Percentiles rank a stretch among this genome's conserved stretches.
Conservation (phyloP, 2,888 invertebrate species). For the Norana najaformis region DNA sequence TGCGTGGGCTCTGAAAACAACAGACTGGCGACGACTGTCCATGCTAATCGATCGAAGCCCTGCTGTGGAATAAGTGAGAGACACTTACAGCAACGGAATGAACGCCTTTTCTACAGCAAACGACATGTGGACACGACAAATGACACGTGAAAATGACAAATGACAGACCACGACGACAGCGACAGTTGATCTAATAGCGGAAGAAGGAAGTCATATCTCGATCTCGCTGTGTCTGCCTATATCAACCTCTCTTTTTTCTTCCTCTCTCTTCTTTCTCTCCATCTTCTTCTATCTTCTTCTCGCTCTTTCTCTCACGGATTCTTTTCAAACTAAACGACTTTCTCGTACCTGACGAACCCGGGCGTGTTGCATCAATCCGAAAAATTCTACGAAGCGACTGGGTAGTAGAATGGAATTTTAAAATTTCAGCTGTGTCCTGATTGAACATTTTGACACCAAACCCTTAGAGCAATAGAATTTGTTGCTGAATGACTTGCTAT, state of each 20-base stretch:
- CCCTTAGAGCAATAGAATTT: neutral
- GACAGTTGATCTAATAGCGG: neutral
- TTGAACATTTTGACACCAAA: no score
- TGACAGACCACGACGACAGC: neutral
- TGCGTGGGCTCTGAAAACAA: neutral
- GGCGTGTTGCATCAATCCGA: neutral
- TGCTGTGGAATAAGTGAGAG: neutral
- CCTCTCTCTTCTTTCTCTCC: neutral
- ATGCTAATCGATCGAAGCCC: neutral
- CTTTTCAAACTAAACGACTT: neutral
- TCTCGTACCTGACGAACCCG: neutral
- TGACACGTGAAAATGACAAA: neutral
- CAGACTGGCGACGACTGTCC: neutral
- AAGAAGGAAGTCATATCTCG: neutral
- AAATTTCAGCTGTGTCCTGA: neutral
- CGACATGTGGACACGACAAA: neutral
- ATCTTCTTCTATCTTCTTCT: neutral
- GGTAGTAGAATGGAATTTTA: neutral
- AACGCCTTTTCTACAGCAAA: neutral
- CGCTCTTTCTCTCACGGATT: neutral
- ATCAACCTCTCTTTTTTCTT: neutral
- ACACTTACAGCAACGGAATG: neutral
- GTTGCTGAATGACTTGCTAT: neutral
- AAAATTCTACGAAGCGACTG: no score
- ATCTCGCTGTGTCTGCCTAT: neutral